Conservation (phyloP, 2,113 vertebrate species). For the Axis porcinus region DNA sequence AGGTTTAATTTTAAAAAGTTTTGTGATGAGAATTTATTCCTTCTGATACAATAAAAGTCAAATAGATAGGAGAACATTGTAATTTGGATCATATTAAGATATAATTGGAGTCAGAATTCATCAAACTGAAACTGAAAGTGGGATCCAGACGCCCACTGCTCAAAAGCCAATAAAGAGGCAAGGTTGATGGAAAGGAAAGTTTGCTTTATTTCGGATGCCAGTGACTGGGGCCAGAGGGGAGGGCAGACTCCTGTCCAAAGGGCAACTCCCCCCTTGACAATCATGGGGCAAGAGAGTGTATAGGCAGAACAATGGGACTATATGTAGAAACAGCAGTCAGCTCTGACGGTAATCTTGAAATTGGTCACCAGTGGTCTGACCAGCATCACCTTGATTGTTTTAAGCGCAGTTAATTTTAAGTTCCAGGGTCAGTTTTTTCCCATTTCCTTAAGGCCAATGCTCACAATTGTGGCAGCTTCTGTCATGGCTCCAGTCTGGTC, state of each 20-base stretch:
- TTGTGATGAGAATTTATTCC: neutral
- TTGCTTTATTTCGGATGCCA: neutral
- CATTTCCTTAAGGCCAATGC: neutral
- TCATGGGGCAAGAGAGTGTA: neutral
- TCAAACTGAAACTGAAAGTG: neutral
- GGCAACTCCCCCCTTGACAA: neutral
- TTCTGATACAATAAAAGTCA: neutral
- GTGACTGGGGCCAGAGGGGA: neutral
- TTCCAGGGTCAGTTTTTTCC: neutral
- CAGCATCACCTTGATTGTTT: neutral
- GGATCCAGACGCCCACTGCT: neutral
- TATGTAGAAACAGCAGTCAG: neutral
- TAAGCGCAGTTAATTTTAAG: neutral
- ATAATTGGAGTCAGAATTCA: neutral
- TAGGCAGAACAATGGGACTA: neutral
- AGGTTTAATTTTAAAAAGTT: neutral
- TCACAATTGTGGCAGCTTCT: neutral
- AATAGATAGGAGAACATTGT: neutral
- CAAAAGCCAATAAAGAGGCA: neutral
- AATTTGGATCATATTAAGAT: neutral
- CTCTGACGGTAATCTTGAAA: neutral
- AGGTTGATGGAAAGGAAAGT: neutral
- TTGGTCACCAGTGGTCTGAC: neutral
- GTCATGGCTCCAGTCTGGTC: neutral
- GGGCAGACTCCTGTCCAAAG: neutral